Percentiles rank a stretch among this genome's conserved stretches.
These are phyloP conservation scores for Hydrotaea cyrtoneurina DNA, from an alignment of 2,888 invertebrate species.

Conservation along the genomic window DNA sequence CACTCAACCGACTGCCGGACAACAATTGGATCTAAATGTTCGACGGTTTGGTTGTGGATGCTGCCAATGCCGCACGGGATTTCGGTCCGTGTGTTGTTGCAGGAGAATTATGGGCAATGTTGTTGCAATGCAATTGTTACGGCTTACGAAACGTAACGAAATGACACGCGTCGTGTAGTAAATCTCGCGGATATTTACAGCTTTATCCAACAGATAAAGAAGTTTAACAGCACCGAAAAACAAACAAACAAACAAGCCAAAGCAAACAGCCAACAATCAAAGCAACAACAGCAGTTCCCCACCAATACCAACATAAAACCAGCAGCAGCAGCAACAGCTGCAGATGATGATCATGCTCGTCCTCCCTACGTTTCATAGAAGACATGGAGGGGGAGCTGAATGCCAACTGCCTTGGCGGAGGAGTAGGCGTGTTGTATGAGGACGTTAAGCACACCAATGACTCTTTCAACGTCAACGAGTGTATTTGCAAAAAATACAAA, in stretches of 20 bases:
- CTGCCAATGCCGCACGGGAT: slow-evolving; percentile 27
- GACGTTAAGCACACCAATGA: slow-evolving; percentile 69
- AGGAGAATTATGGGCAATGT: not conserved
- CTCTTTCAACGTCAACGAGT: slow-evolving; percentile 2
- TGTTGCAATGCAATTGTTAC: slow-evolving; percentile 30
- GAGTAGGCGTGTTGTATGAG: slow-evolving; percentile 67
- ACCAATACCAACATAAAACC: slow-evolving; percentile 26
- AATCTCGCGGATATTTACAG: slow-evolving; percentile 80
- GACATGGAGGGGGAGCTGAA: too few relatives aligned
- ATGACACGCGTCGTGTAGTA: slow-evolving; percentile 74
- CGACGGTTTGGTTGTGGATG: not conserved
- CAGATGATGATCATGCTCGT: slow-evolving; percentile 3
- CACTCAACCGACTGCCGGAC: slow-evolving; percentile 4
- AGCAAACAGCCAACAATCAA: slow-evolving; percentile 43
- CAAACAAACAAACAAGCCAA: too few relatives aligned
- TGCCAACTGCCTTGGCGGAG: slow-evolving; percentile 28
- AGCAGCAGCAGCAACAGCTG: not conserved
- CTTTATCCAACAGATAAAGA: slow-evolving; percentile 69
- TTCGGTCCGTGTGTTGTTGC: slow-evolving; percentile 40
- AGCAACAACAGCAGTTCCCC: slow-evolving; percentile 34
- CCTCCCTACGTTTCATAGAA: not conserved
- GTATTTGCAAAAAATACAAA: slow-evolving; percentile 1
- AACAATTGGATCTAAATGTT: slow-evolving; percentile 13
- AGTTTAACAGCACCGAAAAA: slow-evolving; percentile 64
- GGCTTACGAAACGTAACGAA: slow-evolving; percentile 45